Evolutionary conservation across 2,797 vertebrate species (phyloP).

Genomic region (Thamnophis elegans): DNA sequence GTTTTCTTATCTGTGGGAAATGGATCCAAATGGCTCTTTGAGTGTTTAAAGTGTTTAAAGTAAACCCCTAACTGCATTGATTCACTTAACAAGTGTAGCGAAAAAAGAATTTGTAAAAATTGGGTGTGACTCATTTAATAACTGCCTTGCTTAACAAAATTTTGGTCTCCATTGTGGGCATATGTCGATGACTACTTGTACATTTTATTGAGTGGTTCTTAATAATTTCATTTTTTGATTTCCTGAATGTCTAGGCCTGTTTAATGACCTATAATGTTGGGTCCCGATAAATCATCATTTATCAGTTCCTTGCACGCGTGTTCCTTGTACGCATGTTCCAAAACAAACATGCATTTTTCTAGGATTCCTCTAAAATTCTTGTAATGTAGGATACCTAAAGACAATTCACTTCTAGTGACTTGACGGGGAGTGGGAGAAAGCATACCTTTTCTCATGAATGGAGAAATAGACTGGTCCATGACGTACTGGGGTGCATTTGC

Average conservation of each 20-base stretch:
- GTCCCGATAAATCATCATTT: background rate
- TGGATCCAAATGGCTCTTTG: no score
- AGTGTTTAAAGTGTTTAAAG: no score
- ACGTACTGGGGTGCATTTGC: slow-evolving; percentile 18
- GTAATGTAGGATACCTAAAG: background rate
- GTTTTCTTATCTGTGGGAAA: no score
- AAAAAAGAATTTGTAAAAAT: no score
- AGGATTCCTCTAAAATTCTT: background rate
- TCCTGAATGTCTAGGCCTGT: background rate
- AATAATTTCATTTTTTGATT: background rate
- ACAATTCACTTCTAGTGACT: background rate
- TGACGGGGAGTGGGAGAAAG: background rate
- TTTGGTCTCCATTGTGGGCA: no score
- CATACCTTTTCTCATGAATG: slow-evolving; percentile 67
- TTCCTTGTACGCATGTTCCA: background rate
- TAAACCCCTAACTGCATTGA: no score
- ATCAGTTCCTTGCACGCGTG: background rate
- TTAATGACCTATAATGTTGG: background rate
- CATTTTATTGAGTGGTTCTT: background rate
- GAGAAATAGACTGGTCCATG: slow-evolving; percentile 62
- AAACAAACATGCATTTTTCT: background rate
- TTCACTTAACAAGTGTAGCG: no score
- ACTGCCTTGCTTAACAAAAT: no score
- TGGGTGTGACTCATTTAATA: no score
- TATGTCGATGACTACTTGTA: no score